These are phyloP conservation scores for Bovichtus diacanthus DNA, from an alignment of 2,797 vertebrate species.

Conservation along the genomic window DNA sequence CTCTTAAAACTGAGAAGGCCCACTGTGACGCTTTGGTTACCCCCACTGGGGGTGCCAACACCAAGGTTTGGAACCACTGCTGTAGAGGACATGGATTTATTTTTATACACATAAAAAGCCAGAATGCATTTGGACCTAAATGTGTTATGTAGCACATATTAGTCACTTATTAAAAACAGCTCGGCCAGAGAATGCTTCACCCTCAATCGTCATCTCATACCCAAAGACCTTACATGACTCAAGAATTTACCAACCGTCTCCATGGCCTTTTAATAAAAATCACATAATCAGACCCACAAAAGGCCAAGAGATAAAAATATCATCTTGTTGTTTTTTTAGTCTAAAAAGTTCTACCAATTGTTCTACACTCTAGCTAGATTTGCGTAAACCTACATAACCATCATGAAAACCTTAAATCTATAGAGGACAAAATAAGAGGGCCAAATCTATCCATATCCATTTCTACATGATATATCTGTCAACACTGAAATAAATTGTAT, in stretches of 20 bases:
- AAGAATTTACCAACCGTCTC: slow-evolving; percentile 53
- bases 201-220: slow-evolving; percentile 37
- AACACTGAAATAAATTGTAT: slow-evolving; percentile 13
- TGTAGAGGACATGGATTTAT: neutral
- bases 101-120: slow-evolving; percentile 11
- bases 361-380: slow-evolving; percentile 4
- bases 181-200: slow-evolving; percentile 17
- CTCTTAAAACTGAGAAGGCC: too few species aligned
- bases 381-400: neutral
- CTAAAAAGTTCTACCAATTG: slow-evolving; percentile 6
- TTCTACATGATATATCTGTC: slow-evolving; percentile 3
- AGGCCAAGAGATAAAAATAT: slow-evolving; percentile 27
- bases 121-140: slow-evolving; percentile 16
- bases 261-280: slow-evolving; percentile 56
- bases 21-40: too few species aligned
- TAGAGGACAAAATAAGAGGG: neutral
- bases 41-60: too few species aligned
- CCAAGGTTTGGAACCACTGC: too few species aligned
- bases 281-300: slow-evolving; percentile 41
- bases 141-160: slow-evolving; percentile 25
- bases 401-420: slow-evolving; percentile 8
- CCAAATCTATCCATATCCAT: neutral
- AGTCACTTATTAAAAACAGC: slow-evolving; percentile 59
- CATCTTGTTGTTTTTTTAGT: slow-evolving; percentile 28
- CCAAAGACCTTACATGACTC: slow-evolving; percentile 57